Conservation (phyloP, 2,888 invertebrate genomes). For the Drosophila austrosaltans region DNA sequence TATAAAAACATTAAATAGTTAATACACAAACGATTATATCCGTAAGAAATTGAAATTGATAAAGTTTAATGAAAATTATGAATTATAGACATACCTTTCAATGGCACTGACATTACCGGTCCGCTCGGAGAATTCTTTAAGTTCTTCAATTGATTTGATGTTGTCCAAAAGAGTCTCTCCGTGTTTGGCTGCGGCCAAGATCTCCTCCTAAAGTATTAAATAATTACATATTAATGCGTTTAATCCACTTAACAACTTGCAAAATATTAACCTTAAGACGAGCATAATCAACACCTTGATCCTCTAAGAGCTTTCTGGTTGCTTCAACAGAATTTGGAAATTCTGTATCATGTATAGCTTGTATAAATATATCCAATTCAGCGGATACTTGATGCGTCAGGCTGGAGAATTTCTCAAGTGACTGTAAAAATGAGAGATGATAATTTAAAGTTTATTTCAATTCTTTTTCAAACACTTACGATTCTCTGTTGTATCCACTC, state of each 20-base stretch:
- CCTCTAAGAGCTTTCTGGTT: slow-evolving; percentile 93
- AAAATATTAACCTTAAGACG: slow-evolving; percentile 80
- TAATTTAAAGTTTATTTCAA: too few relatives aligned
- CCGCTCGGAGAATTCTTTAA: slow-evolving; percentile 87
- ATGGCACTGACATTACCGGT: slow-evolving; percentile 95
- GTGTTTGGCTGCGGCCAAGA: slow-evolving; percentile 93
- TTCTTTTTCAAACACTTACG: slow-evolving; percentile 85
- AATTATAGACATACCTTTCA: slow-evolving; percentile 87
- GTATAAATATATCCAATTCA: slow-evolving; percentile 93
- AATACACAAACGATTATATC: slow-evolving; percentile 40
- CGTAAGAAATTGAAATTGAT: not conserved
- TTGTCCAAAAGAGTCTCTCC: slow-evolving; percentile 93
- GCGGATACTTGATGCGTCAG: slow-evolving; percentile 95
- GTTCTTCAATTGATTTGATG: slow-evolving; percentile 86
- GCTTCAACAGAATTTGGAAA: slow-evolving; percentile 97
- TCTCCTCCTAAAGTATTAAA: slow-evolving; percentile 87
- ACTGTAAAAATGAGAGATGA: slow-evolving; percentile 86
- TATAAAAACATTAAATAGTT: slow-evolving; percentile 45
- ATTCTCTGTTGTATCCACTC: slow-evolving; percentile 99
- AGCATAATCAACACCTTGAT: slow-evolving; percentile 89
- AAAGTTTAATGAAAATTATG: not conserved
- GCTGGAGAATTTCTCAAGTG: slow-evolving; percentile 96
- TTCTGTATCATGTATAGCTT: slow-evolving; percentile 94
- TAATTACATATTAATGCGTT: not conserved
- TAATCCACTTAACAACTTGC: not conserved